Evolutionary conservation across 2,888 invertebrate genomes (phyloP).

Genomic region (Chrysolina oricalcia): DNA sequence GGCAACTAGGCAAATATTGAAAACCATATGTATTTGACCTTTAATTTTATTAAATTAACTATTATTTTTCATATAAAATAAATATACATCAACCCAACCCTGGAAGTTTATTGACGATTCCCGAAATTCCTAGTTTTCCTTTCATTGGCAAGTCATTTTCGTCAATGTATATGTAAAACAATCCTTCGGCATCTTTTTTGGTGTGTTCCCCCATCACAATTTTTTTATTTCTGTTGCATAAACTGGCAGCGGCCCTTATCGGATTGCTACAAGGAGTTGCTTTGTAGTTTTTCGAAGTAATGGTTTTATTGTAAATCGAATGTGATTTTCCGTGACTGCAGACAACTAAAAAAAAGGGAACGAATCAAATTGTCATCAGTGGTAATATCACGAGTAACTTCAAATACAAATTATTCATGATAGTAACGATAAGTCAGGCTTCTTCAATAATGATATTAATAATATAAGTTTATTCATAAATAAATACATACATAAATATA

Average conservation of each 20-base stretch:
- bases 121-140: background rate
- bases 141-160: background rate
- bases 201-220: conserved; percentile 56
- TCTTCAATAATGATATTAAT: no score
- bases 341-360: conserved; percentile 48
- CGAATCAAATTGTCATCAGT: background rate
- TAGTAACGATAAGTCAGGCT: no score
- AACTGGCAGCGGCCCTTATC: conserved; percentile 42
- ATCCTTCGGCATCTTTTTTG: conserved; percentile 43
- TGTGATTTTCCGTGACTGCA: conserved; percentile 57
- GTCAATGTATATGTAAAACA: conserved; percentile 44
- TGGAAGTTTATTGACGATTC: background rate
- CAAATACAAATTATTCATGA: no score
- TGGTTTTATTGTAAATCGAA: conserved; percentile 54
- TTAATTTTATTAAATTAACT: background rate
- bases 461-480: no score
- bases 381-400: background rate
- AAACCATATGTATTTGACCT: no score
- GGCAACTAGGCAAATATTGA: no score
- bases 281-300: conserved; percentile 48
- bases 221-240: conserved; percentile 52
- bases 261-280: conserved; percentile 53
- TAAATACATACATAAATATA: no score
- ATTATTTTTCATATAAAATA: background rate
- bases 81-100: background rate